Evolutionary conservation across 2,888 invertebrate genomes (phyloP).

Genomic region (Heliothis peltigera): DNA sequence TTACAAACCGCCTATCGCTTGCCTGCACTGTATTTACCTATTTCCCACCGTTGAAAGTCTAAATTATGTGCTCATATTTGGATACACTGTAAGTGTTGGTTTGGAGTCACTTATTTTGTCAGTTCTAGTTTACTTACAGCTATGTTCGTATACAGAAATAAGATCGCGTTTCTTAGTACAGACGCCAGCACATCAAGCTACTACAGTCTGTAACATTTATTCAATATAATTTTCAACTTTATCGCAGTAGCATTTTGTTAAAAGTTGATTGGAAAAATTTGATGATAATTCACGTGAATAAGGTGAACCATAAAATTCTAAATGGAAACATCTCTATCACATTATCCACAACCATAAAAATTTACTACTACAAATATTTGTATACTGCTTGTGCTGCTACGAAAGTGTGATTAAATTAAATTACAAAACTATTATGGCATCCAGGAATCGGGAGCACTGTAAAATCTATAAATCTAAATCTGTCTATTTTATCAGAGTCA

Average conservation of each 20-base stretch:
- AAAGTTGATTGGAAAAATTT: no score
- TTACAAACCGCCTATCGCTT: conserved; percentile 35
- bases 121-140: neutral
- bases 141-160: neutral
- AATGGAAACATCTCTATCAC: conserved; percentile 31
- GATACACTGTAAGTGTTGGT: conserved; percentile 20
- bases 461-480: no score
- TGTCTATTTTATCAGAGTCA: conserved; percentile 2
- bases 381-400: conserved; percentile 7
- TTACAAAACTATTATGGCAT: no score
- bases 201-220: no score
- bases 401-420: conserved; percentile 20
- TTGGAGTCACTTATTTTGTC: neutral
- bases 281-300: no score
- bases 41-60: conserved; percentile 51
- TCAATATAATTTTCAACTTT: no score
- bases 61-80: conserved; percentile 34
- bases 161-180: neutral
- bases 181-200: no score
- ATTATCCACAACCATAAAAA: conserved; percentile 11
- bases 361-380: conserved; percentile 34
- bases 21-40: conserved; percentile 36
- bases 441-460: no score
- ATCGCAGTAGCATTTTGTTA: no score
- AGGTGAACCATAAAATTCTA: conserved; percentile 37